Evolutionary conservation across 1,140 invertebrate species (phyloP).

Genomic region (Drosophila equinoxialis): DNA sequence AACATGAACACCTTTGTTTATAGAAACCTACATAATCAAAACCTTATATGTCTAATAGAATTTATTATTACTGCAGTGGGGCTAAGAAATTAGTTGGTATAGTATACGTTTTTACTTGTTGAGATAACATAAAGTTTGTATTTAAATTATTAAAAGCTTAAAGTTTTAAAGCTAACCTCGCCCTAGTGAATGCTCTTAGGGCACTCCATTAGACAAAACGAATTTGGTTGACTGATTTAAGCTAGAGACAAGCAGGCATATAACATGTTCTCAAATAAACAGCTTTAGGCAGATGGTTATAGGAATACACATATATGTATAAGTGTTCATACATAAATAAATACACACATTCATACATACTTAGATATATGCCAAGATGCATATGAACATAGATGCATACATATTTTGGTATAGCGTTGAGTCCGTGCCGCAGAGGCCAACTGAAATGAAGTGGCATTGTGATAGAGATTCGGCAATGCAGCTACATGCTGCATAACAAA

Average conservation of each 20-base stretch:
- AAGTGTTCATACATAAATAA: no score
- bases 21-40: no score
- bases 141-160: no score
- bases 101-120: no score
- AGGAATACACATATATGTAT: neutral
- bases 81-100: no score
- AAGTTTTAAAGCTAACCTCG: slow-evolving; percentile 32
- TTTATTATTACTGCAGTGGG: no score
- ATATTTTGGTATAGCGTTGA: slow-evolving; percentile 50
- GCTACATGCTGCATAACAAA: slow-evolving; percentile 39
- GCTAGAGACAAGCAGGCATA: slow-evolving; percentile 28
- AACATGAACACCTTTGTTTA: no score
- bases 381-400: neutral
- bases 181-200: neutral
- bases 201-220: slow-evolving; percentile 45
- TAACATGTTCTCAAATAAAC: slow-evolving; percentile 48
- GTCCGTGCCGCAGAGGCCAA: slow-evolving; percentile 69
- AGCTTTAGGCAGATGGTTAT: slow-evolving; percentile 43
- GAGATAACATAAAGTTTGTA: no score
- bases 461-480: slow-evolving; percentile 70
- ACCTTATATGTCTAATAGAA: no score
- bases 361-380: slow-evolving; percentile 28
- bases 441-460: slow-evolving; percentile 80
- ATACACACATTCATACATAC: slow-evolving; percentile 3
- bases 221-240: slow-evolving; percentile 47